These are phyloP conservation scores for Stictonetta naevosa DNA, from an alignment of 2,113 vertebrate species.

Conservation along the genomic window DNA sequence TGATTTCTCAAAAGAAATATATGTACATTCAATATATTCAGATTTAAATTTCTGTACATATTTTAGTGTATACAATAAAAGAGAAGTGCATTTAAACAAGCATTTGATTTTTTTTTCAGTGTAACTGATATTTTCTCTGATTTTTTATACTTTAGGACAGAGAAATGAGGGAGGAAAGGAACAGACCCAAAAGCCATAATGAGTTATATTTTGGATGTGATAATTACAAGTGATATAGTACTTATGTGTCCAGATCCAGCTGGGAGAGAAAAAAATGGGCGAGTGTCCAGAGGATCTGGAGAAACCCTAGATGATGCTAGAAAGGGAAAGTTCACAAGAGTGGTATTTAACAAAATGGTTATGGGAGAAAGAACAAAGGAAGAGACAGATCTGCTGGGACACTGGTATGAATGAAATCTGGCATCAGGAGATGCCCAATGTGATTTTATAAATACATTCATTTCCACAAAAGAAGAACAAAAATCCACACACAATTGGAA, in stretches of 20 bases:
- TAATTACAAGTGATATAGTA: not conserved
- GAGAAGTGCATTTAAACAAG: not conserved
- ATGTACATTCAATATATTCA: not conserved
- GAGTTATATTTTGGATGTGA: not conserved
- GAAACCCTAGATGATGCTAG: not conserved
- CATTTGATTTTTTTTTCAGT: not conserved
- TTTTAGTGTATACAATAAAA: not conserved
- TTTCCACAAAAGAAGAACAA: not conserved
- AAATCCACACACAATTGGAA: not conserved
- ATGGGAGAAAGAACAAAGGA: not conserved
- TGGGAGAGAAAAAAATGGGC: slow-evolving; percentile 5
- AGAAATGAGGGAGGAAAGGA: not conserved
- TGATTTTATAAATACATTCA: not conserved
- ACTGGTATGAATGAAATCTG: not conserved
- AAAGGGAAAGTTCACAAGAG: not conserved
- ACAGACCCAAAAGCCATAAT: not conserved
- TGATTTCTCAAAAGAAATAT: not conserved
- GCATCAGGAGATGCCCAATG: not conserved
- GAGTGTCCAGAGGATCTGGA: not conserved
- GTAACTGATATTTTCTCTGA: not conserved
- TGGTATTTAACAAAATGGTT: slow-evolving; percentile 19
- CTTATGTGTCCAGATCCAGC: not conserved
- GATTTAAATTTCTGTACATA: not conserved
- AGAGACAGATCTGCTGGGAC: not conserved
- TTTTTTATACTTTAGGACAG: not conserved